Evolutionary conservation across 2,113 vertebrate genomes (phyloP).

Genomic region (Cyanoderma ruficeps): DNA sequence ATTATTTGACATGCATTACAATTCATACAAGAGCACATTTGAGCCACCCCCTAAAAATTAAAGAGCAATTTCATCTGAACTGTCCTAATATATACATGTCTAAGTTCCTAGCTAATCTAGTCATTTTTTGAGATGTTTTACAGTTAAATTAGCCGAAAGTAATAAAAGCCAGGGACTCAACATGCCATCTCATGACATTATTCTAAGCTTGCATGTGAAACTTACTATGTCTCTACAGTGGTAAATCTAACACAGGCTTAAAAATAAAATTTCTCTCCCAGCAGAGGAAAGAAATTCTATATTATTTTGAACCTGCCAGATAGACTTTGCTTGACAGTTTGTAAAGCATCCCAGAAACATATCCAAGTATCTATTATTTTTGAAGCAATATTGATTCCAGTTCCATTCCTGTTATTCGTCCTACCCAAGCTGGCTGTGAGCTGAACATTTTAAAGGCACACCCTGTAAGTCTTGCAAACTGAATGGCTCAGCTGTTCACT

Average conservation of each 20-base stretch:
- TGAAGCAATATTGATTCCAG: background rate
- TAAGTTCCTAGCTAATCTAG: background rate
- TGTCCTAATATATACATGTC: background rate
- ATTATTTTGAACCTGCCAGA: background rate
- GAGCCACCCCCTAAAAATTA: background rate
- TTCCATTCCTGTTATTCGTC: background rate
- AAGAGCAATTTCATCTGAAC: background rate
- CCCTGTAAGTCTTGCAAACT: background rate
- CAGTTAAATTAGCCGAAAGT: background rate
- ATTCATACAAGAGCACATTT: background rate
- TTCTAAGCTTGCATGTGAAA: background rate
- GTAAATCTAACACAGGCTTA: background rate
- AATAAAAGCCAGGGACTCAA: background rate
- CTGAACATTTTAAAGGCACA: background rate
- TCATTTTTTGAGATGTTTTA: accelerated
- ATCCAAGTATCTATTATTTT: background rate
- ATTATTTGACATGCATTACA: background rate
- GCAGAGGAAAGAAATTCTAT: background rate
- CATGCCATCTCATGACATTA: background rate
- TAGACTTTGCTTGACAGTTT: background rate
- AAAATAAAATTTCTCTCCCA: background rate
- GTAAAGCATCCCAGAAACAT: background rate
- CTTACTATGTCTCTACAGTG: background rate
- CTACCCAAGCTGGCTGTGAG: background rate
- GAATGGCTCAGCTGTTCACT: background rate